phyloP scores from a whole-genome alignment of 2,888 invertebrate genomes.

The Euzophera pinguis region DNA sequence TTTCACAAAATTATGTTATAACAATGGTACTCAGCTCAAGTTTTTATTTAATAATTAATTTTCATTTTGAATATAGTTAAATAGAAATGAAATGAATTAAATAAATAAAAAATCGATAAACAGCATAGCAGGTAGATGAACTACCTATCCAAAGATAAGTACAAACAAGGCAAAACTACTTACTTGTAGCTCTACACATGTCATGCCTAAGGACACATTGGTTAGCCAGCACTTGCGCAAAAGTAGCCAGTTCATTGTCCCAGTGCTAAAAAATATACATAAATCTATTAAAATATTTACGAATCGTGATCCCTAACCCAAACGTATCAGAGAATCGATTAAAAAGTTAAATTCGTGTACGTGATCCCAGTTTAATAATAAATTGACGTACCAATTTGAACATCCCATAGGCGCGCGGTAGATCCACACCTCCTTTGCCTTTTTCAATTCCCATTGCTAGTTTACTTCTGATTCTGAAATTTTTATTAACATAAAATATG shows the following conservation, averaged over 20 bases:
- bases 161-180: constrained; percentile 24
- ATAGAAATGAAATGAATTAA: no score
- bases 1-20: no score
- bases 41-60: no score
- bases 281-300: background rate
- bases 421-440: constrained; percentile 28
- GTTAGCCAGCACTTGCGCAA: constrained; percentile 58
- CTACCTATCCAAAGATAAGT: no score
- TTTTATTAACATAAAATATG: no score
- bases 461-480: constrained; percentile 49
- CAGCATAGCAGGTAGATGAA: no score
- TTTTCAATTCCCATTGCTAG: constrained; percentile 49
- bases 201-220: constrained; percentile 49
- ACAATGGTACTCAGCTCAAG: no score
- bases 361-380: background rate
- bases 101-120: no score
- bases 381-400: constrained; percentile 12
- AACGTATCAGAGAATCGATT: background rate
- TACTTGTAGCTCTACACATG: constrained; percentile 56
- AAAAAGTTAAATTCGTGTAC: background rate
- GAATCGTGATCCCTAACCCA: background rate
- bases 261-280: constrained; percentile 44
- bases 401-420: constrained; percentile 40
- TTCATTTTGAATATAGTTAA: no score
- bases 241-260: constrained; percentile 61